A percentile compares a stretch with the other conserved stretches of the same genome.
Conservation (phyloP, 2,888 invertebrate species). For the Tetropium fuscum region DNA sequence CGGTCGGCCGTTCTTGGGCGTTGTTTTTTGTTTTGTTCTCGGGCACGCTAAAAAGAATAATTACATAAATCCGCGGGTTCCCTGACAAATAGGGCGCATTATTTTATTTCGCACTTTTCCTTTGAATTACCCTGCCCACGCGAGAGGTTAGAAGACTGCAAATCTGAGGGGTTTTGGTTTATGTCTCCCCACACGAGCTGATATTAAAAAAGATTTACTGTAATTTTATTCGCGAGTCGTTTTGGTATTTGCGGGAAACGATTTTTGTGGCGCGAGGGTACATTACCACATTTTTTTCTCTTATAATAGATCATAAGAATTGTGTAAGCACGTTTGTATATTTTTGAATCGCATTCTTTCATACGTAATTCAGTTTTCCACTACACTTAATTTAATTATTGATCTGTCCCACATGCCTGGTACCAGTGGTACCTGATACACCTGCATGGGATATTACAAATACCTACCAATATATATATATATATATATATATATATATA, state of each 20-base stretch:
- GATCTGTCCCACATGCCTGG: too few relatives aligned
- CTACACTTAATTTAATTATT: too few relatives aligned
- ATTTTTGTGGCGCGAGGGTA: background rate
- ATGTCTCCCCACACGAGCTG: background rate
- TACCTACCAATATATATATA: too few relatives aligned
- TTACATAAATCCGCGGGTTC: slow-evolving; percentile 32
- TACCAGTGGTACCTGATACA: too few relatives aligned
- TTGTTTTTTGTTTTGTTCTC: slow-evolving; percentile 27
- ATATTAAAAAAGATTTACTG: slow-evolving; percentile 14
- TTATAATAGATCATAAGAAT: too few relatives aligned
- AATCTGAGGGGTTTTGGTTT: background rate
- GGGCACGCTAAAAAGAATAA: slow-evolving; percentile 33
- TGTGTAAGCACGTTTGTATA: too few relatives aligned
- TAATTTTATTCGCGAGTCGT: slow-evolving; percentile 14
- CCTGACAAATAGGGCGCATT: slow-evolving; percentile 17
- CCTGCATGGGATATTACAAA: too few relatives aligned
- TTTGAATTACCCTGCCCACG: slow-evolving; percentile 12
- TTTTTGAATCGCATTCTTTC: too few relatives aligned
- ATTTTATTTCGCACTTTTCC: slow-evolving; percentile 8
- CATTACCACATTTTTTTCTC: too few relatives aligned
- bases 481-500: too few relatives aligned
- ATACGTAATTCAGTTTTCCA: too few relatives aligned
- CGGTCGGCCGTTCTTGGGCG: slow-evolving; percentile 26
- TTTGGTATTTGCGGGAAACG: background rate
- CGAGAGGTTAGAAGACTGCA: slow-evolving; percentile 11